Conservation (phyloP, 2,888 invertebrate genomes). For the Neoitamus cyanurus region DNA sequence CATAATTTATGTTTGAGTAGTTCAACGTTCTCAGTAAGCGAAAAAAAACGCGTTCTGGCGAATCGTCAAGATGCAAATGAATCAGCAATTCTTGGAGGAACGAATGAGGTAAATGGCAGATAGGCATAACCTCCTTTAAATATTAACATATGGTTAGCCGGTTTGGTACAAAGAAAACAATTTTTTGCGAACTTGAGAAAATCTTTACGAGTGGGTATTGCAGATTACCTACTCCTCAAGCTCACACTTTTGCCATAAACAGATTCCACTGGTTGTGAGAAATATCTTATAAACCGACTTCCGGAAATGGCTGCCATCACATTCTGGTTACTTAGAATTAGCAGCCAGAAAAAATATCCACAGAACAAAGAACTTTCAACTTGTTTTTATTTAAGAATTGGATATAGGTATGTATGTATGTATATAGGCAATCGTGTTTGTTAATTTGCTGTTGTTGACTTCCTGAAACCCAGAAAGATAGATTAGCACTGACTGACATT, state of each 20-base stretch:
- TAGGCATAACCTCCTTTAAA: not conserved
- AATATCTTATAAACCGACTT: not conserved
- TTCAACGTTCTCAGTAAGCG: not conserved
- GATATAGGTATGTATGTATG: too few species aligned
- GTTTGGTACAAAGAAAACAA: not conserved
- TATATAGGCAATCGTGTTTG: too few species aligned
- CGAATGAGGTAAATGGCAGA: not conserved
- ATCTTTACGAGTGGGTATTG: not conserved
- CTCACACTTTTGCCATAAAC: not conserved
- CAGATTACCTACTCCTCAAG: not conserved
- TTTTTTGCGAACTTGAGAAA: not conserved
- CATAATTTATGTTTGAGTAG: not conserved
- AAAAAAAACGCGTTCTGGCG: not conserved
- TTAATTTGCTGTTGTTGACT: too few species aligned
- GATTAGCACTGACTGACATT: too few species aligned
- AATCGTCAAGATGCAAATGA: not conserved
- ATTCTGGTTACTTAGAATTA: too few species aligned
- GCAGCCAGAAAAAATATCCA: too few species aligned
- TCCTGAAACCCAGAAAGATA: too few species aligned
- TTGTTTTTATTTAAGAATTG: too few species aligned
- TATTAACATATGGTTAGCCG: not conserved
- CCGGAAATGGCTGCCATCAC: too few species aligned
- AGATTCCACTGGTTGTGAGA: not conserved
- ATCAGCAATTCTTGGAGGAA: not conserved
- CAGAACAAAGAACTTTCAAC: too few species aligned